Evolutionary conservation across 2,888 invertebrate genomes (phyloP).

Genomic region (Ichneumon xanthorius): DNA sequence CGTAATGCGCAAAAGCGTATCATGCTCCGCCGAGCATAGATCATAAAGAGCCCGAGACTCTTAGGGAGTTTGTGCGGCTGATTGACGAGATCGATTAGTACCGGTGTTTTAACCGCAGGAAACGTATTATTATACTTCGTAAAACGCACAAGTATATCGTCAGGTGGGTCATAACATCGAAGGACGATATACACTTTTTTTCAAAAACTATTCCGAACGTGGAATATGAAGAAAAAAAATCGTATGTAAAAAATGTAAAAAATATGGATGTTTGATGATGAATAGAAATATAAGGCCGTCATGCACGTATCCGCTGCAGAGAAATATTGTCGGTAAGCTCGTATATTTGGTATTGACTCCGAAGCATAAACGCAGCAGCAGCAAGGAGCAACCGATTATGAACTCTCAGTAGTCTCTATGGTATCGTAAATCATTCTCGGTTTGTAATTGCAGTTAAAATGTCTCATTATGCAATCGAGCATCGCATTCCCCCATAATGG

Average conservation of each 20-base stretch:
- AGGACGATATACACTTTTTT: conserved; percentile 36
- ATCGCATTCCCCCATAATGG: conserved; percentile 74
- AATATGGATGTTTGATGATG: conserved; percentile 9
- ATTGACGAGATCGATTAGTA: conserved; percentile 76
- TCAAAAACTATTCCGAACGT: conserved; percentile 18
- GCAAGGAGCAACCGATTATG: conserved; percentile 52
- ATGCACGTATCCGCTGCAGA: conserved; percentile 8
- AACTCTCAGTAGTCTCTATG: conserved; percentile 71
- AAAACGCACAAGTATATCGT: conserved; percentile 61
- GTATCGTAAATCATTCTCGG: conserved; percentile 76
- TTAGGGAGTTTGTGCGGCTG: conserved; percentile 56
- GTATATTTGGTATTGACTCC: conserved; percentile 47
- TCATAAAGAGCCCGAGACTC: conserved; percentile 64
- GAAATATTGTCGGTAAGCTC: conserved; percentile 47
- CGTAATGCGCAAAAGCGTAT: conserved; percentile 64
- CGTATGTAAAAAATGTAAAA: neutral
- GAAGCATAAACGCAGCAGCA: conserved; percentile 42
- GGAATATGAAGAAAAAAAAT: neutral
- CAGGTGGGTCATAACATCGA: conserved; percentile 34
- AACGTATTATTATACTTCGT: conserved; percentile 69
- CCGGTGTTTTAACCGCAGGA: conserved; percentile 65
- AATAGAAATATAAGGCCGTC: conserved; percentile 44
- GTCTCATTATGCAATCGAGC: conserved; percentile 73
- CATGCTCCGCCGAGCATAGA: conserved; percentile 65
- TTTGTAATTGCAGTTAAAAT: conserved; percentile 76